Percentiles rank a stretch among this genome's conserved stretches.
phyloP scores from a whole-genome alignment of 1,140 invertebrate species.

The Brachionus asplanchnoidis region DNA sequence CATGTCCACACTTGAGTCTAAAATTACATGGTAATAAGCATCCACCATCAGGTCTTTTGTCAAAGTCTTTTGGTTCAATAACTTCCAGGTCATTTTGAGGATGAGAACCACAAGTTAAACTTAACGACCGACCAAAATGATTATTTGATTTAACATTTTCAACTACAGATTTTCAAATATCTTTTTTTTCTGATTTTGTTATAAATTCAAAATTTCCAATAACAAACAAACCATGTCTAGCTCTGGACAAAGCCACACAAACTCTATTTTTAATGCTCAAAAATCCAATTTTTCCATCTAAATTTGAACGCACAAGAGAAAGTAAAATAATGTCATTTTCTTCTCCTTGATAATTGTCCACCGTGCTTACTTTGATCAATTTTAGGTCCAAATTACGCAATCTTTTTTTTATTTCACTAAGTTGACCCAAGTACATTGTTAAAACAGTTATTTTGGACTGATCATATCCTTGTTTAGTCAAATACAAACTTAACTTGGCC shows the following conservation, averaged over 20 bases:
- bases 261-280: conserved; percentile 69
- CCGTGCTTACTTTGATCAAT: conserved; percentile 33
- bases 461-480: conserved; percentile 54
- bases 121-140: not conserved
- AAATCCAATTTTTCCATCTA: conserved; percentile 69
- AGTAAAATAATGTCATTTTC: conserved; percentile 77
- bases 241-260: conserved; percentile 76
- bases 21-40: conserved; percentile 50
- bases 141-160: not conserved
- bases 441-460: conserved; percentile 53
- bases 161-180: conserved; percentile 51
- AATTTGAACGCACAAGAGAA: conserved; percentile 72
- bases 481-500: conserved; percentile 50
- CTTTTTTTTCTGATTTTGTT: conserved; percentile 45
- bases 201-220: conserved; percentile 68
- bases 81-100: conserved; percentile 45
- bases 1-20: no score
- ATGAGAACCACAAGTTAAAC: conserved; percentile 11
- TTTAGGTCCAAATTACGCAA: not conserved
- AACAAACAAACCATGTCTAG: conserved; percentile 66
- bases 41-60: conserved; percentile 56
- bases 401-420: conserved; percentile 14
- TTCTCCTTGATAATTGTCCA: conserved; percentile 68
- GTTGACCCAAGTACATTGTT: conserved; percentile 55
- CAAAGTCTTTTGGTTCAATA: conserved; percentile 50